Base-by-base conservation (phyloP, 1,140 invertebrate species). In the Lordiphosa collinella region DNA sequence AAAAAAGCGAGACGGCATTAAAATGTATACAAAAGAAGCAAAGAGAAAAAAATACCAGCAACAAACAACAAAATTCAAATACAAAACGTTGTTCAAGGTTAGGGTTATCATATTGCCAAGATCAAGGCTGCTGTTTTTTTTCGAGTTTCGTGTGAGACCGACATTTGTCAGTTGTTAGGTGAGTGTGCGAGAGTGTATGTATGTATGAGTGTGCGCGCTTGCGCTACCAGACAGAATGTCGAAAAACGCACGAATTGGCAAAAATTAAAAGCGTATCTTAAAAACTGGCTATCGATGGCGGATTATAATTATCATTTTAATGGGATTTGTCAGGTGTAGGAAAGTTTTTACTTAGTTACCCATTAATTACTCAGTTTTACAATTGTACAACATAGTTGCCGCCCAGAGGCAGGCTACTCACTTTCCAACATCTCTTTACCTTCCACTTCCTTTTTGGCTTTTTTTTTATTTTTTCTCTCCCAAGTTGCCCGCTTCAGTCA, bases 61-160 rank as follows among this genome's bases (percentile, higher is more conserved):
- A 82, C 36, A 49, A 68, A 58, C 37, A 65, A 51, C 50, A 59
- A 74, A 71, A 75, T 59, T 61, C 78, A 84, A 82, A 82, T 48
- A 84, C 68, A 76, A 79, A 72, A 73, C 78, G 50, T 61, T 72
- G 72, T 59, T 82, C 76, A 82, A 82, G 78, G 76, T 82, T 84
- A 82, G 76, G 69, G 76, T 82, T 82, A 82, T 82, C 76, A 82
- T 80, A 72, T 82, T 82, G 72, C 76, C 76, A 82, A 82, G 76
- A 82, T 82, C 76, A 82, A 82, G 76, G 76, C 61, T 53, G 10
- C 64, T 49, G 56, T 13, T 18, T 36, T 32, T 34, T n/a, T 60
- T 44, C 47, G 10, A 16, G 8, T 46, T 37, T 49, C 52, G 29
- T 37, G 31, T 32, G 41, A 60, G 49, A 66, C 58, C 57, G 54